phyloP scores from a whole-genome alignment of 2,113 vertebrate species.

The Nothobranchius kuhntae region DNA sequence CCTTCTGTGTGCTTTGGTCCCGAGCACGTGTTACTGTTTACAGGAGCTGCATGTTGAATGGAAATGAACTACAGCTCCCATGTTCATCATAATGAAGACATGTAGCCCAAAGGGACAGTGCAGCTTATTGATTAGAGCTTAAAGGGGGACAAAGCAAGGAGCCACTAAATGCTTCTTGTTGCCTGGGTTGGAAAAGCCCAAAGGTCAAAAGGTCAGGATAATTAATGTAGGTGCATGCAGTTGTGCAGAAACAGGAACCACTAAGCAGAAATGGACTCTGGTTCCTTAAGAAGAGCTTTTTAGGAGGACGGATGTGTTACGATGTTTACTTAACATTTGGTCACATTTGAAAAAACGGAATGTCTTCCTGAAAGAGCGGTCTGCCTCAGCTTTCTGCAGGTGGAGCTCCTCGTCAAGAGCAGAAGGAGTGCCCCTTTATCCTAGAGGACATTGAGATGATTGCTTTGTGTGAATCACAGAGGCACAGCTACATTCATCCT shows the following conservation, averaged over 20 bases:
- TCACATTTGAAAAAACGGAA: neutral
- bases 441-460: constrained; percentile 57
- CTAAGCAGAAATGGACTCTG: neutral
- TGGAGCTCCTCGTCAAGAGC: constrained; percentile 30
- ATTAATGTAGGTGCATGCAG: constrained; percentile 1
- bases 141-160: neutral
- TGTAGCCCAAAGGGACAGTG: neutral
- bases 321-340: neutral
- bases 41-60: neutral
- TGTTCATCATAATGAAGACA: constrained; percentile 5
- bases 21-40: neutral
- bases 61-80: neutral
- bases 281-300: neutral
- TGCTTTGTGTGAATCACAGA: constrained; percentile 49
- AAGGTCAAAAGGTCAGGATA: neutral
- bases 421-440: constrained; percentile 31
- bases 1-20: neutral
- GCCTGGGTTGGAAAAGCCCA: neutral
- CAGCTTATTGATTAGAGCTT: neutral
- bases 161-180: neutral
- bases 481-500: constrained; percentile 48
- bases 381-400: constrained; percentile 19
- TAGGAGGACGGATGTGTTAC: neutral
- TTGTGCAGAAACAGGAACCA: neutral
- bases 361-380: neutral